These are phyloP conservation scores for Etheostoma cragini DNA, from an alignment of 2,113 vertebrate species.

Conservation along the genomic window DNA sequence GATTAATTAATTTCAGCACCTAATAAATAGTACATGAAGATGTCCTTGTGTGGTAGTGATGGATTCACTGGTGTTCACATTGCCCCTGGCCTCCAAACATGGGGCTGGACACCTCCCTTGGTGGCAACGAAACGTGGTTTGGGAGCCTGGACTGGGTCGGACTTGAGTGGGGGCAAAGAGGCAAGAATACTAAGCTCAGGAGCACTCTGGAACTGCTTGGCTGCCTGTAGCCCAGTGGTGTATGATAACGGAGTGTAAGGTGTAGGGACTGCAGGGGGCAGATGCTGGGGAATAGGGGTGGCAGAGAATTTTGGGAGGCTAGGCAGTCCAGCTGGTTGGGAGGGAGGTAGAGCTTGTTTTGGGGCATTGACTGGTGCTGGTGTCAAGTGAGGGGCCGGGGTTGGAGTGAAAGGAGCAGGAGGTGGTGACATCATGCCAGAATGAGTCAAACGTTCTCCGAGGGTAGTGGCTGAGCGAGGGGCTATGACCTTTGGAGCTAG, in stretches of 20 bases:
- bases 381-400: constrained; percentile 46
- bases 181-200: constrained; percentile 81
- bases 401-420: constrained; percentile 40
- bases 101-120: constrained; percentile 89
- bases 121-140: constrained; percentile 93
- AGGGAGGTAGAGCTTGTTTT: constrained; percentile 14
- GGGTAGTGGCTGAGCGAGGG: constrained; percentile 90
- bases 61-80: constrained; percentile 78
- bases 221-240: constrained; percentile 76
- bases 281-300: constrained; percentile 61
- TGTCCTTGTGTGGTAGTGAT: constrained; percentile 14
- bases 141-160: constrained; percentile 87
- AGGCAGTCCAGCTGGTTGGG: constrained; percentile 68
- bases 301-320: constrained; percentile 79
- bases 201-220: constrained; percentile 86
- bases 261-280: constrained; percentile 64
- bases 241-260: constrained; percentile 77
- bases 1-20: background rate
- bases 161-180: constrained; percentile 73
- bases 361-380: constrained; percentile 57
- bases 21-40: background rate
- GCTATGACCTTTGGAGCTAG: constrained; percentile 89
- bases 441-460: constrained; percentile 90
- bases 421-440: constrained; percentile 84
- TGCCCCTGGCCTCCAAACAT: constrained; percentile 93